Percentiles rank a stretch among this genome's conserved stretches.
phyloP scores from a whole-genome alignment of 2,888 invertebrate species.

The Pimpla rufipes region DNA sequence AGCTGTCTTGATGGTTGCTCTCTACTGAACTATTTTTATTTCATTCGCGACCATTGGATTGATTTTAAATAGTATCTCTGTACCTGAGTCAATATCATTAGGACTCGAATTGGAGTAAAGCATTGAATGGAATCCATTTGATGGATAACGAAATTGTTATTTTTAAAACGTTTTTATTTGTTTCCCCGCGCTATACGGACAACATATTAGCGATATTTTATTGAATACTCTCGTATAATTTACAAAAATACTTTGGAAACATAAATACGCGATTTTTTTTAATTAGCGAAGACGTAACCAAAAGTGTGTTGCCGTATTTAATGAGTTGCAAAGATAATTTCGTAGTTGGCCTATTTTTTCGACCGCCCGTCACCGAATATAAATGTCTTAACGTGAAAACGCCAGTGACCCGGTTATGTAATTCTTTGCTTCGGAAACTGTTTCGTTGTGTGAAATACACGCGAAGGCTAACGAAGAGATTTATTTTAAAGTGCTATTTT shows the following conservation, averaged over 20 bases:
- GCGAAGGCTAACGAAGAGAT: not conserved
- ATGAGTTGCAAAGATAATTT: not conserved
- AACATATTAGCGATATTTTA: not conserved
- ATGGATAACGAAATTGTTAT: not conserved
- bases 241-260: not conserved
- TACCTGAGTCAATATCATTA: not conserved
- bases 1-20: not conserved
- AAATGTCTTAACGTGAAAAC: not conserved
- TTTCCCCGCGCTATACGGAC: too few species aligned
- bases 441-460: not conserved
- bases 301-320: not conserved
- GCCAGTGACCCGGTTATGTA: not conserved
- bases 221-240: not conserved
- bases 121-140: not conserved
- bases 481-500: not conserved
- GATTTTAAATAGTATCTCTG: too few species aligned
- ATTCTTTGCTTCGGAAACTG: not conserved
- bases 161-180: not conserved
- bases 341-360: constrained; percentile 4
- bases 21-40: not conserved
- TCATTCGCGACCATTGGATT: too few species aligned
- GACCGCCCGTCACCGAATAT: not conserved
- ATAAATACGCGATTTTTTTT: not conserved
- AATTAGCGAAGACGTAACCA: not conserved
- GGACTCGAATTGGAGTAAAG: not conserved